Conservation (phyloP, 37 sponge, comb jelly and placozoan species). For the Cliona cf. orientalis region DNA sequence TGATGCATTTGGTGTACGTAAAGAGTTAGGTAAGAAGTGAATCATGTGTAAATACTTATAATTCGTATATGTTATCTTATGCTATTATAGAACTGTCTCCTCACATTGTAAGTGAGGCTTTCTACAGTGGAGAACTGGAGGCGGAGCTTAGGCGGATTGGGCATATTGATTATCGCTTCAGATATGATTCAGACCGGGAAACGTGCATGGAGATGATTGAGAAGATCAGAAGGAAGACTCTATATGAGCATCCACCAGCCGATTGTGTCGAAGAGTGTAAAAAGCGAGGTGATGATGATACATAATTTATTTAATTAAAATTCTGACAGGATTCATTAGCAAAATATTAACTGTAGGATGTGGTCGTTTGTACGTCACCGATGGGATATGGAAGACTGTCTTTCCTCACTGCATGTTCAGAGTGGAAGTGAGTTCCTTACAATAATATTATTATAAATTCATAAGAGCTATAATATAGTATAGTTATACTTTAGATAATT, state of each 20-base stretch:
- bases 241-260: conserved; percentile 9
- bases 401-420: no score
- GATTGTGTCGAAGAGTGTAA: conserved; percentile 30
- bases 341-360: no score
- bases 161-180: conserved; percentile 2
- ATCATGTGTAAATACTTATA: no score
- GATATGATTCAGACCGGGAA: conserved; percentile 15
- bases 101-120: conserved; percentile 9
- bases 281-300: conserved; percentile 17
- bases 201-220: conserved; percentile 24
- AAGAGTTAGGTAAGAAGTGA: conserved; percentile 4
- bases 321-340: no score
- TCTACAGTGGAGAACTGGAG: conserved; percentile 33
- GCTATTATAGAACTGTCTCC: conserved; percentile 7
- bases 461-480: no score
- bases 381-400: no score
- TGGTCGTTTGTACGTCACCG: no score
- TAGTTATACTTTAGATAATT: no score
- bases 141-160: conserved; percentile 17
- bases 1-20: conserved; percentile 2
- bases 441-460: no score
- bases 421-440: no score
- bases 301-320: no score
- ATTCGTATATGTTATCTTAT: no score
- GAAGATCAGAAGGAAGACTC: background rate